Evolutionary conservation across 2,113 vertebrate genomes (phyloP).

Genomic region (Nothobranchius furzeri): DNA sequence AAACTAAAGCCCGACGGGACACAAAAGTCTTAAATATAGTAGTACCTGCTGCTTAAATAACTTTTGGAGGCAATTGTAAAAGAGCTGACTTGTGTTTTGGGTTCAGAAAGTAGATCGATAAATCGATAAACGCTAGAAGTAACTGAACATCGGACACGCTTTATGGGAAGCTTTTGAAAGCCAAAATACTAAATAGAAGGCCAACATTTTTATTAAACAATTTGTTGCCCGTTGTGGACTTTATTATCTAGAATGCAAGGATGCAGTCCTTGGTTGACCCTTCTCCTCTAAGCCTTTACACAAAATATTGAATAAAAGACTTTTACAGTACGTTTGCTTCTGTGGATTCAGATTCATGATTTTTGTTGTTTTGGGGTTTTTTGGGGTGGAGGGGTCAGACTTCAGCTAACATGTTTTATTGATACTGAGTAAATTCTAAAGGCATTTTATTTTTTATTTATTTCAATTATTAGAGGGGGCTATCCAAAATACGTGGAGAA

Average conservation of each 20-base stretch:
- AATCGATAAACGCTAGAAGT: constrained; percentile 59
- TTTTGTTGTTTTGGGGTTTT: too few relatives aligned
- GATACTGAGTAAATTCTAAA: too few relatives aligned
- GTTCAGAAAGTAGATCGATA: constrained; percentile 62
- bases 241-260: constrained; percentile 59
- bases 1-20: constrained; percentile 59
- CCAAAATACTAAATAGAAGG: constrained; percentile 74
- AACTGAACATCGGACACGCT: constrained; percentile 50
- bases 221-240: constrained; percentile 62
- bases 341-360: constrained; percentile 27
- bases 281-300: constrained; percentile 64
- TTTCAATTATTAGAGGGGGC: too few relatives aligned
- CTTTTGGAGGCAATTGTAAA: constrained; percentile 58
- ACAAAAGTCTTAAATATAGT: constrained; percentile 64
- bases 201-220: constrained; percentile 72
- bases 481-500: too few relatives aligned
- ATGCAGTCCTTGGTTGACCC: constrained; percentile 51
- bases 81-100: constrained; percentile 65
- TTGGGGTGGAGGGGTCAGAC: too few relatives aligned
- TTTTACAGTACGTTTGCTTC: constrained; percentile 72
- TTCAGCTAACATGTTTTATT: too few relatives aligned
- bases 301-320: constrained; percentile 79
- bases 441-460: too few relatives aligned
- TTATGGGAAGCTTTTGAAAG: constrained; percentile 64
- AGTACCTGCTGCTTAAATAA: constrained; percentile 55